These are phyloP conservation scores for Gephyroberyx darwinii DNA, from an alignment of 2,797 vertebrate genomes.

Conservation along the genomic window DNA sequence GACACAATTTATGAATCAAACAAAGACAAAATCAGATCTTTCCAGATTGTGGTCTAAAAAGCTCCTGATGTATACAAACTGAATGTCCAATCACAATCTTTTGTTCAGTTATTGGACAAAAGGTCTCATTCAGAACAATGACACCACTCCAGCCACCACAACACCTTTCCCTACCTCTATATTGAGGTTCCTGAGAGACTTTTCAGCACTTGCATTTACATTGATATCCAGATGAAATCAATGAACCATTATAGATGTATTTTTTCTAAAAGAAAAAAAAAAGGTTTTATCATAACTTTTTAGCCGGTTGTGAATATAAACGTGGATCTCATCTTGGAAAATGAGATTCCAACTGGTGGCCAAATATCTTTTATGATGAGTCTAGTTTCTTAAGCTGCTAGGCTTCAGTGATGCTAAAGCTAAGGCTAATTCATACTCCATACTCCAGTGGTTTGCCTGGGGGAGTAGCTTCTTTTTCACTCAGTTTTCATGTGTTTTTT, in stretches of 20 bases:
- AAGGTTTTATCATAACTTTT: slow-evolving; percentile 68
- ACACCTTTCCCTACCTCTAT: slow-evolving; percentile 16
- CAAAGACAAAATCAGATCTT: slow-evolving; percentile 1
- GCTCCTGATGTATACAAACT: slow-evolving; percentile 34
- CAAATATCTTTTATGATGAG: slow-evolving; percentile 62
- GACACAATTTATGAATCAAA: slow-evolving; percentile 28
- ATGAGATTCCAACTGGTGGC: slow-evolving; percentile 60
- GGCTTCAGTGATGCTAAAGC: slow-evolving; percentile 6
- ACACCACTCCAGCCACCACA: neutral
- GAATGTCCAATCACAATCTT: too few relatives aligned
- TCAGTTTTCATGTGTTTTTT: slow-evolving; percentile 8
- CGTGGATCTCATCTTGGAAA: slow-evolving; percentile 40
- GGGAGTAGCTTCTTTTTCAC: slow-evolving; percentile 19
- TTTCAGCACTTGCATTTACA: slow-evolving; percentile 63
- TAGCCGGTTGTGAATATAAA: slow-evolving; percentile 40
- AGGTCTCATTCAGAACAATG: slow-evolving; percentile 23
- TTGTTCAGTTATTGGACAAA: slow-evolving; percentile 13
- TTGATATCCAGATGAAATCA: slow-evolving; percentile 49
- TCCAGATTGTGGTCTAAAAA: slow-evolving; percentile 24
- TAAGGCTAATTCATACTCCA: slow-evolving; percentile 8
- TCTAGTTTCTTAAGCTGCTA: slow-evolving; percentile 20
- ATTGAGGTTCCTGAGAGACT: slow-evolving; percentile 18
- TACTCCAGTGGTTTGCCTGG: neutral
- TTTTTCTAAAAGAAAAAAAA: slow-evolving; percentile 60
- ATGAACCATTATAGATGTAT: slow-evolving; percentile 53